Evolutionary conservation across 37 sponge, comb jelly and placozoan species (phyloP), one percentile per base, ranked within the genome.

Genomic region (Tethya wilhelma): DNA sequence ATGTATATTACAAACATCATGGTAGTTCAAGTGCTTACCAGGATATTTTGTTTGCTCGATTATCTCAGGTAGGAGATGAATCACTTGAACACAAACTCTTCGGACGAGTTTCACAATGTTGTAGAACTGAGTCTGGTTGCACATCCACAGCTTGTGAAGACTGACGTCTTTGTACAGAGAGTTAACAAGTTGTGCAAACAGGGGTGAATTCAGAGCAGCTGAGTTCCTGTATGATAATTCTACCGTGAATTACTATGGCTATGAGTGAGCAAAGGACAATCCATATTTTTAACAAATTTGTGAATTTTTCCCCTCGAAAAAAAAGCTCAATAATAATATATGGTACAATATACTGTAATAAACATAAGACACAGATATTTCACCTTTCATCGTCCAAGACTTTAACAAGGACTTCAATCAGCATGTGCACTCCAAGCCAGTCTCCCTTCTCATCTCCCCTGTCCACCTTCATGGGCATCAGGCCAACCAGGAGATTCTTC

Each of bases 351-450:
- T n/a, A n/a, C n/a, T n/a, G n/a, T n/a, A n/a, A n/a, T n/a, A n/a
- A n/a, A n/a, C n/a, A n/a, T n/a, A n/a, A 28, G 56, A 7, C 8
- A 11, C 25, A 62, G 31, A 4, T 2, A 23, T 4, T 32, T 32
- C 12, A 74, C 75, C 75, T 56, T 23, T 57, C 36, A n/a, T n/a
- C n/a, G 59, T 81, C 59, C 71, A 81, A 29, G 7, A 71, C 23
- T 43, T 19, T 60, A 20, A 58, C 37, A 17, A 71, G 37, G 19
- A 81, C 20, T n/a, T 81, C 63, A 1, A 81, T 31, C 38, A 81
- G 44, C 63, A 81, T n/a, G 42, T 32, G 58, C 5, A 37, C 32
- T 28, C 81, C 81, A 34, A 60, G 37, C 43, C 4, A 25, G 43
- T 5, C 25, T 1, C 38, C 45, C 38, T 67, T 44, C 19, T n/a